Conservation (phyloP, 2,797 vertebrate genomes). For the Anisognathus igniventris region DNA sequence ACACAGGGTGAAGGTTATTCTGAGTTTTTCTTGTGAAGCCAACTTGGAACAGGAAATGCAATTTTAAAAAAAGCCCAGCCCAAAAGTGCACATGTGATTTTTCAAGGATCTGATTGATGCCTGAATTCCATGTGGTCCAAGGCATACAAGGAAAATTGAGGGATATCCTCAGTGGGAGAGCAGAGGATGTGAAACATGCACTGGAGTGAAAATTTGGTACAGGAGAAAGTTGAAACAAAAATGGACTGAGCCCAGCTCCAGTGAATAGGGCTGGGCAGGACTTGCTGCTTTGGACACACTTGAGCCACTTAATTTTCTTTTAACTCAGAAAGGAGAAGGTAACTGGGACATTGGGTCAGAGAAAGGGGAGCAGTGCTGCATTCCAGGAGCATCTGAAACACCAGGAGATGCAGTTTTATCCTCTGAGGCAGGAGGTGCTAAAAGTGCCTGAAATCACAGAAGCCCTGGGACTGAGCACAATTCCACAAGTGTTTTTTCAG, state of each 20-base stretch:
- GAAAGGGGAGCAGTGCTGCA: neutral
- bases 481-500: neutral
- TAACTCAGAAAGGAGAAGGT: neutral
- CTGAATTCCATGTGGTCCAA: neutral
- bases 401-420: neutral
- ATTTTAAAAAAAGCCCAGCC: neutral
- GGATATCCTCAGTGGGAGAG: neutral
- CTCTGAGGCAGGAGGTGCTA: neutral
- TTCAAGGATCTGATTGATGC: neutral
- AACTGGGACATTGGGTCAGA: neutral
- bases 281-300: neutral
- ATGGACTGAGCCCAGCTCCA: neutral
- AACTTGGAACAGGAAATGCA: neutral
- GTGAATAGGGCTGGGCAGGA: neutral
- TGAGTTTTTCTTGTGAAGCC: neutral
- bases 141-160: neutral
- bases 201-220: neutral
- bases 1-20: neutral
- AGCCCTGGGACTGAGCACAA: neutral
- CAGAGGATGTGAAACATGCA: neutral
- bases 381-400: neutral
- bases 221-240: neutral
- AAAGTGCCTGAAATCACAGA: neutral
- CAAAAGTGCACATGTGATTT: neutral
- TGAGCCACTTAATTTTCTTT: neutral